Evolutionary conservation across 2,113 vertebrate genomes (phyloP).

Genomic region (Psophia crepitans): DNA sequence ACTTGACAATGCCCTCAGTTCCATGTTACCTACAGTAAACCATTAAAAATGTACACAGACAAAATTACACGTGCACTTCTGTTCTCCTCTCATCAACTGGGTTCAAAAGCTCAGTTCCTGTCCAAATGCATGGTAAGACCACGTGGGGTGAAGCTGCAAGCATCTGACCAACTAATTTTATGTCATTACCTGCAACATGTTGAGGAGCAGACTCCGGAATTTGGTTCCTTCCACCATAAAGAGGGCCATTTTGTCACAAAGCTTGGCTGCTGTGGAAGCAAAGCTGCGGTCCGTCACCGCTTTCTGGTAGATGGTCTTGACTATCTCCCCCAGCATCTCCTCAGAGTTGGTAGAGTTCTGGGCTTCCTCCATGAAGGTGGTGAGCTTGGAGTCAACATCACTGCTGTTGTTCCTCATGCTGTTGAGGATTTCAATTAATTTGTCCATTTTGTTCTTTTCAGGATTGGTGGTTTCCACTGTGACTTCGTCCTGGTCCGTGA

Average conservation of each 20-base stretch:
- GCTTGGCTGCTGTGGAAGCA: conserved; percentile 91
- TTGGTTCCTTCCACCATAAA: conserved; percentile 99
- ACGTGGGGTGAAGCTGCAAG: background rate
- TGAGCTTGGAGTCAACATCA: conserved; percentile 89
- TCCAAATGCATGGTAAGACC: background rate
- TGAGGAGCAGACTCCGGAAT: conserved; percentile 95
- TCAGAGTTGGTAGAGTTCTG: conserved; percentile 91
- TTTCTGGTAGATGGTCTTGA: conserved; percentile 90
- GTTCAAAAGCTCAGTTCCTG: background rate
- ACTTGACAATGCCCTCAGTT: conserved; percentile 1
- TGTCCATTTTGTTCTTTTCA: conserved; percentile 90
- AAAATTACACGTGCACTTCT: background rate
- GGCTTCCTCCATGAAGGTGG: conserved; percentile 95
- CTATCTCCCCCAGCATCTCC: conserved; percentile 90
- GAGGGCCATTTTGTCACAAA: conserved; percentile 97
- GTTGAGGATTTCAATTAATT: conserved; percentile 91
- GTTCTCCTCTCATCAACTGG: conserved; percentile 34
- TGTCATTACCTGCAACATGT: conserved; percentile 92
- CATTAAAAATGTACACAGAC: conserved; percentile 12
- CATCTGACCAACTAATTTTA: background rate
- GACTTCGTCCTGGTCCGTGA: conserved; percentile 84
- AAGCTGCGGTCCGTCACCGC: conserved; percentile 92
- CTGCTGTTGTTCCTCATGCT: conserved; percentile 96
- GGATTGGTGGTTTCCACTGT: conserved; percentile 72
- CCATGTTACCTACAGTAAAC: background rate